These are phyloP conservation scores for Ochlodes sylvanus DNA, from an alignment of 2,888 invertebrate genomes.

Conservation along the genomic window DNA sequence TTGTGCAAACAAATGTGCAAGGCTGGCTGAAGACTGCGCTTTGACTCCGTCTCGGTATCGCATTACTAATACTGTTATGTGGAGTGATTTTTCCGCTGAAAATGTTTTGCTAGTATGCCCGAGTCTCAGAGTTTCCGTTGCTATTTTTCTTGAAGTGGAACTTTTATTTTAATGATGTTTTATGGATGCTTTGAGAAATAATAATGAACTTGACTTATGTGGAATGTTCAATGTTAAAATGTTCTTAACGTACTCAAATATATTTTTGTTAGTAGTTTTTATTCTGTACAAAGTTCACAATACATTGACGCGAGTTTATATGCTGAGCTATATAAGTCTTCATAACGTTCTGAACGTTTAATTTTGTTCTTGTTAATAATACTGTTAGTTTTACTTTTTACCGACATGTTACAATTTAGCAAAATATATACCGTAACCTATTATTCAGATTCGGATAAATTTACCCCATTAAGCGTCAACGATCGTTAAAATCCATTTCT, in stretches of 20 bases:
- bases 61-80: constrained; percentile 55
- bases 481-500: constrained; percentile 20
- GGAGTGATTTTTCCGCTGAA: constrained; percentile 47
- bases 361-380: too few relatives aligned
- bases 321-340: too few relatives aligned
- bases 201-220: neutral
- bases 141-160: constrained; percentile 17
- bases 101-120: constrained; percentile 27
- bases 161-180: constrained; percentile 19
- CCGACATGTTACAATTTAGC: too few relatives aligned
- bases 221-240: neutral
- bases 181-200: constrained; percentile 14
- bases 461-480: constrained; percentile 46
- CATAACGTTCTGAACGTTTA: too few relatives aligned
- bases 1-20: constrained; percentile 69
- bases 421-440: constrained; percentile 53
- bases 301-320: too few relatives aligned
- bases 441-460: constrained; percentile 61
- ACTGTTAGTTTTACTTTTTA: too few relatives aligned
- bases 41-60: constrained; percentile 54
- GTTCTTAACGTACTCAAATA: neutral
- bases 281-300: too few relatives aligned
- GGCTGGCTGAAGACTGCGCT: constrained; percentile 52
- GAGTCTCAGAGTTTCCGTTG: constrained; percentile 15
- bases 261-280: neutral